These are phyloP conservation scores for Picus viridis DNA, from an alignment of 2,797 vertebrate genomes.

Conservation along the genomic window DNA sequence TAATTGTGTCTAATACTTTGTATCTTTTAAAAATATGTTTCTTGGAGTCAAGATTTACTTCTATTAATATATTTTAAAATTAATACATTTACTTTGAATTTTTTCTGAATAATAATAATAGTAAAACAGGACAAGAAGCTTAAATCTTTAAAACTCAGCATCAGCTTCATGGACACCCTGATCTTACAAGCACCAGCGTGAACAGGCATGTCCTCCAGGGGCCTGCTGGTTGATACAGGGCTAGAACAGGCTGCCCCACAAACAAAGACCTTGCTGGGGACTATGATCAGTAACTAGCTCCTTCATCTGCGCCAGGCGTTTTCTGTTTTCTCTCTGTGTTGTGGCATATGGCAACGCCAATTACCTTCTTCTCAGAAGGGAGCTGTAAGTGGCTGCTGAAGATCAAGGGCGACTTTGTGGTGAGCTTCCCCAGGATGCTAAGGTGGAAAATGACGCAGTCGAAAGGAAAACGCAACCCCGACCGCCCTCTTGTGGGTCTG, in stretches of 20 bases:
- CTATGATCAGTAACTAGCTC: background rate
- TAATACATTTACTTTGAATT: background rate
- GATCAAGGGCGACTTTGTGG: background rate
- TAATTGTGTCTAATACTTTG: background rate
- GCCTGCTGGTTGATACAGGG: background rate
- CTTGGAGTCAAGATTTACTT: too few species aligned
- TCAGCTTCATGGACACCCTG: background rate
- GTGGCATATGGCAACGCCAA: background rate
- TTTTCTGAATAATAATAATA: background rate
- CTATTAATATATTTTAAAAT: background rate
- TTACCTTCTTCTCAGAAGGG: background rate
- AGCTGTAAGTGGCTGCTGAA: background rate
- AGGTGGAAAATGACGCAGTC: background rate
- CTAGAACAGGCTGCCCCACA: background rate
- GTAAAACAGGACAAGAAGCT: background rate
- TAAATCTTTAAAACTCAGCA: background rate
- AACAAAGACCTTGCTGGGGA: background rate
- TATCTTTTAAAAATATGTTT: background rate
- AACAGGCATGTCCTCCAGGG: background rate
- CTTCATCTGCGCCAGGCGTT: background rate
- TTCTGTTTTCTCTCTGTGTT: background rate
- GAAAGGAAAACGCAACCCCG: slow-evolving; percentile 28
- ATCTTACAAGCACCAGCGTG: background rate
- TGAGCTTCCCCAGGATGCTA: background rate
- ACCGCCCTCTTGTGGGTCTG: slow-evolving; percentile 68